Conservation (phyloP, 2,113 vertebrate genomes). For the Benitochromis conjunctus region DNA sequence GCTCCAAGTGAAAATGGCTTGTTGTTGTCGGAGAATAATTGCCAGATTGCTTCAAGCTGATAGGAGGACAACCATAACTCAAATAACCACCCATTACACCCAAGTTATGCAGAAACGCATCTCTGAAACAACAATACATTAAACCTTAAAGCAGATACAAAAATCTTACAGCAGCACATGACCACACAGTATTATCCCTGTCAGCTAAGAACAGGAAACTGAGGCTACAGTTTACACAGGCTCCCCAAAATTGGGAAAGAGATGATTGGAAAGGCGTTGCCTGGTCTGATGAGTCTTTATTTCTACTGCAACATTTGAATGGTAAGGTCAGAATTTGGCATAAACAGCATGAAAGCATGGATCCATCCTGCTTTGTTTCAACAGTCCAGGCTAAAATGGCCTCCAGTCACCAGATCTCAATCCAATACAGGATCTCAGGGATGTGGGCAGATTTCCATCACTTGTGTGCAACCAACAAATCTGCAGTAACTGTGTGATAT, state of each 20-base stretch:
- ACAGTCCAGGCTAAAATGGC: neutral
- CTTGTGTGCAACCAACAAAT: neutral
- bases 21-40: neutral
- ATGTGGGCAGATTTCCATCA: neutral
- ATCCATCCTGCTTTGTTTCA: neutral
- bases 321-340: neutral
- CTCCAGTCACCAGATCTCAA: neutral
- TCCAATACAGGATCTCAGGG: neutral
- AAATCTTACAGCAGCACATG: neutral
- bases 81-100: neutral
- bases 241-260: rapidly evolving
- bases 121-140: neutral
- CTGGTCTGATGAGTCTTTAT: neutral
- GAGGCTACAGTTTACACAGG: neutral
- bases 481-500: neutral
- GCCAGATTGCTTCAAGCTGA: neutral
- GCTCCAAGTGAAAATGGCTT: neutral
- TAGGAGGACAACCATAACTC: neutral
- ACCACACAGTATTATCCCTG: rapidly evolving
- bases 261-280: neutral
- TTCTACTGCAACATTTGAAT: neutral
- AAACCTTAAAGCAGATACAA: neutral
- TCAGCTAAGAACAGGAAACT: neutral
- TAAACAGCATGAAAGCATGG: neutral
- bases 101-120: neutral